Conservation (phyloP, 2,113 vertebrate species). For the Callorhinus ursinus region DNA sequence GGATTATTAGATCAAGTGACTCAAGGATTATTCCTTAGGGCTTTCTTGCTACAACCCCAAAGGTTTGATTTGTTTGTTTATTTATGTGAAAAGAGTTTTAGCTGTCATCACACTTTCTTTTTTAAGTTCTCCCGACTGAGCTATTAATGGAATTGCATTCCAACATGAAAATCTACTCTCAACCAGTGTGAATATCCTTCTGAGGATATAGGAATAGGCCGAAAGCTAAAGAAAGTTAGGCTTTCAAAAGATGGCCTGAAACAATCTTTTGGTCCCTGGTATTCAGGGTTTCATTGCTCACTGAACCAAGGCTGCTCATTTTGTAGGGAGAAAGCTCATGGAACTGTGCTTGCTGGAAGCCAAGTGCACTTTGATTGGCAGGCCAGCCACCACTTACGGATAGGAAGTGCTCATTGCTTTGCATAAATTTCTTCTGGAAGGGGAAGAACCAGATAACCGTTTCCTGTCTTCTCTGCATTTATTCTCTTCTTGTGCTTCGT, state of each 20-base stretch:
- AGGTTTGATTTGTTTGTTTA: not conserved
- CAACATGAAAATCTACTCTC: not conserved
- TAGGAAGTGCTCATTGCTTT: not conserved
- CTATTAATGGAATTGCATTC: not conserved
- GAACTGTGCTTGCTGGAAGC: not conserved
- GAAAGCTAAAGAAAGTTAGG: constrained; percentile 38
- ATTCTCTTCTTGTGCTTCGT: not conserved
- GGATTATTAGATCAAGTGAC: constrained; percentile 26
- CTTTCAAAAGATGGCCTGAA: constrained; percentile 11
- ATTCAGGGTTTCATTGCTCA: constrained; percentile 27
- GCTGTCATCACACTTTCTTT: not conserved
- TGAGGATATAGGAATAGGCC: not conserved
- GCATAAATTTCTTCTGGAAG: not conserved
- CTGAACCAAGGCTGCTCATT: not conserved
- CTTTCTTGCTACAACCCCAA: constrained; percentile 23
- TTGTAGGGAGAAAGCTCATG: not conserved
- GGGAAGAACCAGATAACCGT: not conserved
- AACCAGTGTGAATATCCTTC: not conserved
- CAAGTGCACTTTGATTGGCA: not conserved
- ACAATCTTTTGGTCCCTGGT: constrained; percentile 5
- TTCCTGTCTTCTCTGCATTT: not conserved
- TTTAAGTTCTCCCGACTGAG: not conserved
- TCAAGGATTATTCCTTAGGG: not conserved
- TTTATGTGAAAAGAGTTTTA: not conserved
- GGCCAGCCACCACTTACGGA: not conserved